Evolutionary conservation across 2,888 invertebrate genomes (phyloP).

Genomic region (Atethmia centrago): DNA sequence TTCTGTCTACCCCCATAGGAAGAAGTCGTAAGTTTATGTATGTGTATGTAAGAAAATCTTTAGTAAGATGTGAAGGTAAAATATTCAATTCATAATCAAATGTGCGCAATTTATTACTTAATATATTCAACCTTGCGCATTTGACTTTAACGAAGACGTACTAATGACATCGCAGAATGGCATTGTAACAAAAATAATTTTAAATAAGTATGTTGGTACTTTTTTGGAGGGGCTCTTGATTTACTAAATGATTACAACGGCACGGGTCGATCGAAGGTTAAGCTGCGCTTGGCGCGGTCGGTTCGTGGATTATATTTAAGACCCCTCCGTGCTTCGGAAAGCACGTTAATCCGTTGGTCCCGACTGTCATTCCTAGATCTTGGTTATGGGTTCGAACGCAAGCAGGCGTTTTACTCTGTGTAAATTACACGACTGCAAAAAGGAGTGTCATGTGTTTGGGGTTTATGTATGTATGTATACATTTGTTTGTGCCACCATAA

Average conservation of each 20-base stretch:
- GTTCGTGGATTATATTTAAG: neutral
- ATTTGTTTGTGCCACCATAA: too few species aligned
- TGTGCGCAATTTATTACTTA: slow-evolving; percentile 16
- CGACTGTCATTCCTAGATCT: neutral
- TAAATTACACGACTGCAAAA: too few species aligned
- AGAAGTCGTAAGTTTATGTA: too few species aligned
- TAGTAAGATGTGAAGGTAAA: slow-evolving; percentile 13
- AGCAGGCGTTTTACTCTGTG: too few species aligned
- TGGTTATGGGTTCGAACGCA: neutral
- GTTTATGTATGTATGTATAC: too few species aligned
- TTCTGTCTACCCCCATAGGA: too few species aligned
- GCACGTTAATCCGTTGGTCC: neutral
- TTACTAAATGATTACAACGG: neutral
- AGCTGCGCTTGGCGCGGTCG: neutral
- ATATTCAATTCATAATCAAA: slow-evolving; percentile 23
- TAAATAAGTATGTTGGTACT: neutral
- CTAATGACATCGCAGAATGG: slow-evolving; percentile 7
- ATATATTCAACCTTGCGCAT: slow-evolving; percentile 26
- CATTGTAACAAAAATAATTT: slow-evolving; percentile 8
- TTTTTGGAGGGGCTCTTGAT: neutral
- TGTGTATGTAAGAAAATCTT: neutral
- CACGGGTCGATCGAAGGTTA: neutral
- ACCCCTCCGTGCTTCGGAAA: neutral
- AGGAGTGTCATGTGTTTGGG: too few species aligned
- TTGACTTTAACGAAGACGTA: slow-evolving; percentile 5